Conservation (phyloP, 2,113 vertebrate genomes). For the Phylloscopus whistleri region DNA sequence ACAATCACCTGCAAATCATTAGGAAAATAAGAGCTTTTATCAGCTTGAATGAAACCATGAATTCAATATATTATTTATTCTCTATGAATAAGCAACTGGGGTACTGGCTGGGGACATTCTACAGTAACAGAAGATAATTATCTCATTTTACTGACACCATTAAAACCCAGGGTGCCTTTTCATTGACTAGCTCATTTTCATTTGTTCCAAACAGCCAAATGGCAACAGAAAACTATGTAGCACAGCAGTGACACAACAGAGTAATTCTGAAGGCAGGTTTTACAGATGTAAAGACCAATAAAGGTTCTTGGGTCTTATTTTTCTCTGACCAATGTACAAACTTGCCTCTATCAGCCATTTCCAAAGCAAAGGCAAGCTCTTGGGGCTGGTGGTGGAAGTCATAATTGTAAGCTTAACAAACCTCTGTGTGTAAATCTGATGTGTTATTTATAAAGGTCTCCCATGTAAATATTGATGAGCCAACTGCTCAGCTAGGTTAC, state of each 20-base stretch:
- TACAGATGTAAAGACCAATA: not conserved
- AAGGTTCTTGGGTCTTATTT: not conserved
- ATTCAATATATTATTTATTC: not conserved
- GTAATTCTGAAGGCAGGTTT: not conserved
- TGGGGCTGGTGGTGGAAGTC: not conserved
- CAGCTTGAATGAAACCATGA: not conserved
- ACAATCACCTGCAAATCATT: not conserved
- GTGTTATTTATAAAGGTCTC: constrained; percentile 50
- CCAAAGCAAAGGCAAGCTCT: not conserved
- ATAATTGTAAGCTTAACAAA: constrained; percentile 1
- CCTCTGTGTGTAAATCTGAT: not conserved
- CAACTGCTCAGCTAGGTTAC: constrained; percentile 2
- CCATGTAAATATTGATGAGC: constrained; percentile 43
- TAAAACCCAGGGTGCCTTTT: not conserved
- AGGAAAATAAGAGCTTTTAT: not conserved
- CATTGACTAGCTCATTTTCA: not conserved
- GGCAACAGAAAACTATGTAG: not conserved
- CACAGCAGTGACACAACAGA: not conserved
- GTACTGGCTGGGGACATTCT: not conserved
- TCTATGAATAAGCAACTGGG: not conserved
- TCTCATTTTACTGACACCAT: not conserved
- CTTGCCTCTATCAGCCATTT: not conserved
- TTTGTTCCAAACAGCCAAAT: not conserved
- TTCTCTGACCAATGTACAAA: not conserved
- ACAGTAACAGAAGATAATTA: not conserved